phyloP scores from a whole-genome alignment of 2,888 invertebrate species.

The Leucozona laternaria region DNA sequence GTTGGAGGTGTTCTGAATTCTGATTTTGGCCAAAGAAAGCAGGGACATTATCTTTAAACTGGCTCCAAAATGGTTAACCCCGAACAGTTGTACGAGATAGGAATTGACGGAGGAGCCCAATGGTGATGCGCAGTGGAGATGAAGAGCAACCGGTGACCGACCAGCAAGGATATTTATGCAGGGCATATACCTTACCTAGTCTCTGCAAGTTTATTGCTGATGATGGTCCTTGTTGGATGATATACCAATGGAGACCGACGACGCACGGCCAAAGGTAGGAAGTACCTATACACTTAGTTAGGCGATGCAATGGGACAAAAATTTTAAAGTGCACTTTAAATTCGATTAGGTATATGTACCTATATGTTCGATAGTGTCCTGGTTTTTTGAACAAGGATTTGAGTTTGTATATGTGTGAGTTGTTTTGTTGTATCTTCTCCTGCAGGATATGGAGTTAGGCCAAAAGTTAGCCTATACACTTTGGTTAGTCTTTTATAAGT shows the following conservation, averaged over 20 bases:
- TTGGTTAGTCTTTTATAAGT: constrained; percentile 27
- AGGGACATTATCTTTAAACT: constrained; percentile 67
- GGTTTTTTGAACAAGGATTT: constrained; percentile 1
- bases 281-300: constrained; percentile 54
- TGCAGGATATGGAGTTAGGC: constrained; percentile 26
- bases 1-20: constrained; percentile 17
- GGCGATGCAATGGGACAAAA: constrained; percentile 51
- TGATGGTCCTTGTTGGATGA: constrained; percentile 56
- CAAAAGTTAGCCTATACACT: constrained; percentile 53
- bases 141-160: constrained; percentile 51
- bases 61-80: constrained; percentile 60
- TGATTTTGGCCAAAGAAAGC: constrained; percentile 63
- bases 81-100: constrained; percentile 57
- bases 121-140: constrained; percentile 9
- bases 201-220: constrained; percentile 44
- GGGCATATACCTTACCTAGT: background rate
- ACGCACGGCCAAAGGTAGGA: constrained; percentile 34
- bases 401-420: background rate
- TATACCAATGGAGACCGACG: constrained; percentile 3
- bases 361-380: constrained; percentile 41
- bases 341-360: constrained; percentile 65
- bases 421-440: background rate
- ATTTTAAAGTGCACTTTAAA: constrained; percentile 72
- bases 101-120: constrained; percentile 56
- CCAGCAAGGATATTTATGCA: constrained; percentile 28